phyloP scores from a whole-genome alignment of 2,113 vertebrate species.

The Cinclus cinclus region DNA sequence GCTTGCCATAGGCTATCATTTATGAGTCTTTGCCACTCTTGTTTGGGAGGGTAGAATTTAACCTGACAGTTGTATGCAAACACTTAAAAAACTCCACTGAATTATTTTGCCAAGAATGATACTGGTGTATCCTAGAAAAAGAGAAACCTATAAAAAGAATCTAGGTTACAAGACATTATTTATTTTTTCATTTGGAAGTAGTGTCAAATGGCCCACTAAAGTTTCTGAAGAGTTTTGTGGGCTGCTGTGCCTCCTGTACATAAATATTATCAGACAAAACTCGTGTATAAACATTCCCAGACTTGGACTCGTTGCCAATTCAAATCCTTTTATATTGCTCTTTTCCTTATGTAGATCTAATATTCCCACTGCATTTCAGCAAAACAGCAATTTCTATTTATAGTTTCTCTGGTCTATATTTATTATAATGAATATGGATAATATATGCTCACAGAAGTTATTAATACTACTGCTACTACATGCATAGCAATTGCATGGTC shows the following conservation, averaged over 20 bases:
- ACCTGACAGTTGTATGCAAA: background rate
- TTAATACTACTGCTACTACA: slow-evolving; percentile 28
- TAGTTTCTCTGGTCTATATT: slow-evolving; percentile 58
- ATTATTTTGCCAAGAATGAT: background rate
- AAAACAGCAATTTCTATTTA: slow-evolving; percentile 55
- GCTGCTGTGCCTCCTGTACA: background rate
- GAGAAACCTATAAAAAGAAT: background rate
- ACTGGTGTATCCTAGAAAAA: background rate
- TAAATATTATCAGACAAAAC: slow-evolving; percentile 49
- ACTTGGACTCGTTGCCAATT: slow-evolving; percentile 1
- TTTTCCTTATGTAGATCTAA: slow-evolving; percentile 55
- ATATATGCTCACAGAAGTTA: slow-evolving; percentile 44
- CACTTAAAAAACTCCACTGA: background rate
- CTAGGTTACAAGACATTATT: background rate
- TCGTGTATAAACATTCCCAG: slow-evolving; percentile 43
- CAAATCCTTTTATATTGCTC: slow-evolving; percentile 46
- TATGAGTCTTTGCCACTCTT: background rate
- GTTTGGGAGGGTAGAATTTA: background rate
- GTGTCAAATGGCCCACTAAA: background rate
- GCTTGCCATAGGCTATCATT: background rate
- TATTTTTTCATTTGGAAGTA: slow-evolving; percentile 10
- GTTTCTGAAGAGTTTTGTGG: slow-evolving; percentile 15
- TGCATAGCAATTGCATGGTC: background rate
- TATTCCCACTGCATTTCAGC: slow-evolving; percentile 40
- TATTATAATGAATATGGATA: slow-evolving; percentile 63